phyloP scores from a whole-genome alignment of 2,113 vertebrate species.

The Leptosomus discolor region DNA sequence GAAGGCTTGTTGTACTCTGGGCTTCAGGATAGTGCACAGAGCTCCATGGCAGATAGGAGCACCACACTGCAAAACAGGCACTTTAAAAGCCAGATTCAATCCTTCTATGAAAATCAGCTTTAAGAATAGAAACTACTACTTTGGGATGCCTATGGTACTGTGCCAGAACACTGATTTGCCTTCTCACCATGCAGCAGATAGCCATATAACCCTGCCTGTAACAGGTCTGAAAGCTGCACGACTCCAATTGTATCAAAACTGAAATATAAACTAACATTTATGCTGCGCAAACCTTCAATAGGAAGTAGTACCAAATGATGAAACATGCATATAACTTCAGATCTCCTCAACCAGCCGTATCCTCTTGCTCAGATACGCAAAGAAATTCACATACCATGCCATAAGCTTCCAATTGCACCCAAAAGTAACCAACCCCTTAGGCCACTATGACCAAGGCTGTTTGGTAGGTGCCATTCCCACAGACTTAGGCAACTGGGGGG shows the following conservation, averaged over 20 bases:
- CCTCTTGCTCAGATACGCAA: background rate
- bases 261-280: rapidly evolving
- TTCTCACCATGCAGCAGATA: background rate
- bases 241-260: background rate
- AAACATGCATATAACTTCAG: background rate
- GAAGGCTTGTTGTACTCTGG: too few species aligned
- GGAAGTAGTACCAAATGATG: background rate
- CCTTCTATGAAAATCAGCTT: background rate
- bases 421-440: background rate
- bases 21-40: background rate
- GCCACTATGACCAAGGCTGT: background rate
- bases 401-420: rapidly evolving
- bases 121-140: background rate
- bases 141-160: rapidly evolving
- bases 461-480: background rate
- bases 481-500: too few species aligned
- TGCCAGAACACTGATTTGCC: background rate
- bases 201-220: too few species aligned
- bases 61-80: rapidly evolving
- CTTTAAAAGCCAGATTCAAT: background rate
- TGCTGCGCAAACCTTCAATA: background rate
- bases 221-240: background rate
- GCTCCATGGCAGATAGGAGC: background rate
- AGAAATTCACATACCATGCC: background rate
- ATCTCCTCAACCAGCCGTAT: background rate